Base-by-base conservation (phyloP, 2,113 vertebrate species). In the Psittacus erithacus region DNA sequence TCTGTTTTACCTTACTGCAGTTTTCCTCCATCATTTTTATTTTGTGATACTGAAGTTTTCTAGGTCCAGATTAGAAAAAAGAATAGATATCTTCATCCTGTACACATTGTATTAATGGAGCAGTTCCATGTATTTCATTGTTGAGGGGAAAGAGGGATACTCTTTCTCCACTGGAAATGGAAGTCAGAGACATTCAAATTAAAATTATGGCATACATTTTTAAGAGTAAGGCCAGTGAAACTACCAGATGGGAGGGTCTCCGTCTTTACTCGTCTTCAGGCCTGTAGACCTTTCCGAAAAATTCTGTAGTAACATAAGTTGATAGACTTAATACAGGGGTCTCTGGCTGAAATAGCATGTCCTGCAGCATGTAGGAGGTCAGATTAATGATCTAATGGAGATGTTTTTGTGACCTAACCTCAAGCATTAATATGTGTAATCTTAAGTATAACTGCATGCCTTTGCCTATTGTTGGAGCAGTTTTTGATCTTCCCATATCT, bases 171-270 rank as follows among this genome's bases (percentile, higher is more conserved):
- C 25, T 80, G 15, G 25, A 81, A 83, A 44, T 2, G 29, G 33
- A 81, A 53, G 13, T 55, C 22, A 39, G 71, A 88, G n/a, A 65
- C 13, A 63, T 70, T 92, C 9, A 77, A 68, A 25, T 82, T 35
- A 55, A 81, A 71, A 79, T 57, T 12, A 44, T 44, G 7, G 4
- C 13, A 22, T 11, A 11, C 1, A 6, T 73, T 81, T 89, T 85
- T 44, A 60, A 55, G 38, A 43, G 17, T 46, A 22, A 83, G 11
- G 12, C 12, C 1, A 70, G 43, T 3, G 14, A 39, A 88, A 43
- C 67, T n/a, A 31, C 5, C 15, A 18, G 9, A 24, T 13, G 12
- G 1, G 3, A 35, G 2, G 2, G 2, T 76, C 22, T 70, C 18
- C 62, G 62, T 49, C 19, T 63, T 38, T 78, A 84, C 50, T 73